Percentiles rank a stretch among this genome's conserved stretches.
Evolutionary conservation across 2,888 invertebrate genomes (phyloP).

Genomic region (Erpobdella octoculata): DNA sequence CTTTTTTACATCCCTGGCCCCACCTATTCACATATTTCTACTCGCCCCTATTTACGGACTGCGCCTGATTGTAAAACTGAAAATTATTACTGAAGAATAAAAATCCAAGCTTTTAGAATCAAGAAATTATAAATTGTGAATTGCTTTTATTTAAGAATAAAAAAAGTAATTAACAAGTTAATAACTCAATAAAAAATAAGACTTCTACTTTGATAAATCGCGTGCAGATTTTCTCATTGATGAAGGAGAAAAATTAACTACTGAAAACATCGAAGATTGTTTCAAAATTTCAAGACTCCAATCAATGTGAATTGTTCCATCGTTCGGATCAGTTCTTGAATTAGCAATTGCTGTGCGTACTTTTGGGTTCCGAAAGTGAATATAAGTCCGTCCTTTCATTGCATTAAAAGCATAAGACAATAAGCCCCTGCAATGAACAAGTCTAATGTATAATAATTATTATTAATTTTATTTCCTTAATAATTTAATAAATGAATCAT

Average conservation of each 20-base stretch:
- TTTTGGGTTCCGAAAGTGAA: not conserved
- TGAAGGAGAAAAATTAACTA: not conserved
- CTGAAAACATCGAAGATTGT: not conserved
- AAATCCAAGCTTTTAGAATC: too few relatives aligned
- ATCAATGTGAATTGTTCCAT: not conserved
- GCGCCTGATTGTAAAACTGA: too few relatives aligned
- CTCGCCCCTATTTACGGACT: too few relatives aligned
- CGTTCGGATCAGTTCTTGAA: not conserved
- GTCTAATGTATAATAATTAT: too few relatives aligned
- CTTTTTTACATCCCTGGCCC: too few relatives aligned
- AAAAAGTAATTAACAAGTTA: not conserved
- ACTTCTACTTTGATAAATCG: not conserved
- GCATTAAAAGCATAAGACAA: not conserved
- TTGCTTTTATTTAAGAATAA: too few relatives aligned
- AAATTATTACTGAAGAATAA: too few relatives aligned
- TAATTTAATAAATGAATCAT: not conserved
- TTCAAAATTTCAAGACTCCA: not conserved
- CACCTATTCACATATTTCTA: too few relatives aligned
- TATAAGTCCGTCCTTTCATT: not conserved
- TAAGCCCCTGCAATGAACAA: constrained; percentile 6
- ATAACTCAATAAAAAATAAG: not conserved
- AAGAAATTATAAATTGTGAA: too few relatives aligned
- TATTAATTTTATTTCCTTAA: not conserved
- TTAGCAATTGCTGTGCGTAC: not conserved
- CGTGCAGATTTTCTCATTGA: not conserved